Conservation (phyloP, 2,113 vertebrate genomes). For the Numenius arquata region DNA sequence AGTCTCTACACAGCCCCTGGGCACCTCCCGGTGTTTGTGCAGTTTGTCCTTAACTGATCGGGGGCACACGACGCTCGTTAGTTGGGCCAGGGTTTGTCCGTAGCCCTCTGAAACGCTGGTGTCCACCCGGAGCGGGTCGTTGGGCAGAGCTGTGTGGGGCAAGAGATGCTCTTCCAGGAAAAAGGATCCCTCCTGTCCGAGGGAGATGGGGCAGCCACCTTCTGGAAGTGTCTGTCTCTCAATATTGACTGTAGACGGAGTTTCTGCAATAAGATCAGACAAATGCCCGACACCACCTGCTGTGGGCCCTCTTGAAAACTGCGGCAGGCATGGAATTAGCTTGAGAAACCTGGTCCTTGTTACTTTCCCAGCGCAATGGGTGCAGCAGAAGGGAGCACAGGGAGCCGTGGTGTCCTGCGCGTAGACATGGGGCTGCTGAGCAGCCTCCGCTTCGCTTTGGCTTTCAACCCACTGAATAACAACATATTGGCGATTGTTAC, state of each 20-base stretch:
- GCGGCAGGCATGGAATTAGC: neutral
- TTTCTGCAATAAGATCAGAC: neutral
- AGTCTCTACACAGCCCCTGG: neutral
- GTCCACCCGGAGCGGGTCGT: neutral
- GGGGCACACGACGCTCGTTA: accelerated
- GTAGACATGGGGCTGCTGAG: neutral
- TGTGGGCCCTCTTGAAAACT: neutral
- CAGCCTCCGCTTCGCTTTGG: neutral
- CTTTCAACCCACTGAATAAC: neutral
- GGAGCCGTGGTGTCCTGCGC: neutral
- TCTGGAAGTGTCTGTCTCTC: neutral
- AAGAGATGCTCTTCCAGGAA: neutral
- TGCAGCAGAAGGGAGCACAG: accelerated
- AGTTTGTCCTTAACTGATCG: neutral
- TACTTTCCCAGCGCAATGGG: neutral
- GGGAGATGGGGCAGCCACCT: neutral
- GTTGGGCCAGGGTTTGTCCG: neutral
- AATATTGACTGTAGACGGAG: accelerated
- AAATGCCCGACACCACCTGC: neutral
- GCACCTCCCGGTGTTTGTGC: accelerated
- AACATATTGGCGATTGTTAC: neutral
- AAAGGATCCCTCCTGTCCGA: neutral
- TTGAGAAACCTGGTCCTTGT: neutral
- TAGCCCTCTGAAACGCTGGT: neutral
- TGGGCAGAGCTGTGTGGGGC: neutral